Percentiles rank a stretch among this genome's conserved stretches.
Conservation (phyloP, 2,797 vertebrate genomes). For the Acrossocheilus wenchowensis region DNA sequence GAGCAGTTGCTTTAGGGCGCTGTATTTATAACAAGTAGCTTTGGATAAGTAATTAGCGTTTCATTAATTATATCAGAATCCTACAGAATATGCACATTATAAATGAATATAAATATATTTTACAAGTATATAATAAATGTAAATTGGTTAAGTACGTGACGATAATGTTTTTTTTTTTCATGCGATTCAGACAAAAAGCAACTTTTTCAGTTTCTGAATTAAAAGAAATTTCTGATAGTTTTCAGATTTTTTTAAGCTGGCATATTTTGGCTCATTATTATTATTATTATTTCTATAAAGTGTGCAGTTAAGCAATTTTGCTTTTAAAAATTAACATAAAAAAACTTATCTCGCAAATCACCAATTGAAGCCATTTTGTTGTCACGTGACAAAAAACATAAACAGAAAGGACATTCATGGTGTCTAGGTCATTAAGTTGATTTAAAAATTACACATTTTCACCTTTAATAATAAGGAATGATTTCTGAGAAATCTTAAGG, state of each 20-base stretch:
- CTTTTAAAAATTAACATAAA: not conserved
- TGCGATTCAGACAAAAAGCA: not conserved
- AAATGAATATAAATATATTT: not conserved
- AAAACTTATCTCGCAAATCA: not conserved
- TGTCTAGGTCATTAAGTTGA: not conserved
- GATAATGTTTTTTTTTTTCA: not conserved
- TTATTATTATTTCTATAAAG: not conserved
- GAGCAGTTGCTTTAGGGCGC: not conserved
- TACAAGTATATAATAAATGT: not conserved
- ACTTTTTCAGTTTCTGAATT: not conserved
- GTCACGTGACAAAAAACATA: conserved; percentile 17
- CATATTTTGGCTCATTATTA: not conserved
- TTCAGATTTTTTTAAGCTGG: not conserved
- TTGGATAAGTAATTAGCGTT: not conserved
- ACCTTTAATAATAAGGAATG: not conserved
- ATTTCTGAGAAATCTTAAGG: not conserved
- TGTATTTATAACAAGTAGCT: not conserved
- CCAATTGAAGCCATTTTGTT: conserved; percentile 8
- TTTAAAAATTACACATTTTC: not conserved
- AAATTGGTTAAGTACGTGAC: not conserved
- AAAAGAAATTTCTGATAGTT: not conserved
- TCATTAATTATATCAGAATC: not conserved
- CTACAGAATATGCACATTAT: not conserved
- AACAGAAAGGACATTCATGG: not conserved
- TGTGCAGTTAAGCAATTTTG: not conserved